phyloP scores from a whole-genome alignment of 1,140 invertebrate genomes.

The Branchinecta lynchi region DNA sequence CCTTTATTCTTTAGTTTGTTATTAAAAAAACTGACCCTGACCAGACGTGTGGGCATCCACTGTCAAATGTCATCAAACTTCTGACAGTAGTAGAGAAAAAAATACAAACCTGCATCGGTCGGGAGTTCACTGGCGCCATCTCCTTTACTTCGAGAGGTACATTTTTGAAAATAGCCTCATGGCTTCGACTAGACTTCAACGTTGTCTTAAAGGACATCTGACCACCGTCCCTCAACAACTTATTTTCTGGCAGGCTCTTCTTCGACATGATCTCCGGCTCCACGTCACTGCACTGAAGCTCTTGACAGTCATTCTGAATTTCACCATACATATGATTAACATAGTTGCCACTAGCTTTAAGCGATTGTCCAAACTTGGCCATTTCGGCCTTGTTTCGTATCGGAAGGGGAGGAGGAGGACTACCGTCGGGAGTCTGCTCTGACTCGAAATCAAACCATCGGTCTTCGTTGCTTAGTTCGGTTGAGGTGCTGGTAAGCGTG shows the following conservation, averaged over 20 bases:
- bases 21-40: too few species aligned
- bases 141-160: not conserved
- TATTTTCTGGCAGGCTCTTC: not conserved
- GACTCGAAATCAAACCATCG: constrained; percentile 43
- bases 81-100: too few species aligned
- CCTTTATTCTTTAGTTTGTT: too few species aligned
- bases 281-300: constrained; percentile 22
- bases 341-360: constrained; percentile 7
- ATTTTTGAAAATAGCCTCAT: constrained; percentile 17
- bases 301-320: constrained; percentile 23
- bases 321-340: constrained; percentile 18
- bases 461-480: constrained; percentile 45
- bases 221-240: not conserved
- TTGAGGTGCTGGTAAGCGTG: constrained; percentile 44
- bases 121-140: not conserved
- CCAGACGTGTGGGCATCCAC: too few species aligned
- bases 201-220: not conserved
- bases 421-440: constrained; percentile 28
- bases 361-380: constrained; percentile 13
- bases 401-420: constrained; percentile 39
- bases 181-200: constrained; percentile 15
- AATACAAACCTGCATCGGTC: not conserved
- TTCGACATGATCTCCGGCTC: not conserved
- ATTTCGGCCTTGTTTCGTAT: constrained; percentile 28
- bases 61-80: too few species aligned